Base-by-base conservation (phyloP, 2,888 invertebrate genomes). In the Sisyra nigra region DNA sequence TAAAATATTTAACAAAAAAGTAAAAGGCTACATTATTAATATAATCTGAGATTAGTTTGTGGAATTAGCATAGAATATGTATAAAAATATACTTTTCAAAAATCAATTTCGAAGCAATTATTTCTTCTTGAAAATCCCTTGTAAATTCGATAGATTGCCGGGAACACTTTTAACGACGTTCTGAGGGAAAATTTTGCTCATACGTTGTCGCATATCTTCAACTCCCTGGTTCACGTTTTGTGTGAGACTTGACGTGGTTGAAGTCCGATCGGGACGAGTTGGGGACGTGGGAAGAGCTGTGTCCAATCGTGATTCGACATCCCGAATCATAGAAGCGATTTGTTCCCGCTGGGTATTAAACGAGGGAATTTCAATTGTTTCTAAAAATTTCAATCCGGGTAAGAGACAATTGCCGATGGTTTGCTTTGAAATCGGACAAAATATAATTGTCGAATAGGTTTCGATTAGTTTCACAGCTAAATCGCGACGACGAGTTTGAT, bases 381-480 rank as follows among this genome's bases (percentile, higher is more conserved):
- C 37, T 18, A 42, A 37, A 14, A 56, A 66, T 62, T 65, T 65
- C 40, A 73, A 58, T 37, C 71, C 71, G 4, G 71, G 70, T 35
- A 71, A 47, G 32, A 73, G 55, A 13, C 62, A 59, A 32, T 60
- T 56, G 19, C 58, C 60, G 30, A 71, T 62, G 44, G 63, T 63
- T 45, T 66, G 63, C 50, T 63, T 65, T 45, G 67, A 67, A 33
- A 71, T 52, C 3, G 67, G 61, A 49, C 67, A 69, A 50, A 69
- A 72, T 42, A 71, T 65, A 33, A 70, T 57, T 42, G 74, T 70
- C 14, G 72, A 72, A 54, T 74, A 80, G 1, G 76, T 73, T 52
- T 79, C 78, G 40, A 79, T 65, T 40, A 80, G 58, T 35, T 72
- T 72, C 43, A 69, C 60, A 7, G 73, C 69, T 45, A 79, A 63